Conservation (phyloP, 2,113 vertebrate species). For the Helogale parvula region DNA sequence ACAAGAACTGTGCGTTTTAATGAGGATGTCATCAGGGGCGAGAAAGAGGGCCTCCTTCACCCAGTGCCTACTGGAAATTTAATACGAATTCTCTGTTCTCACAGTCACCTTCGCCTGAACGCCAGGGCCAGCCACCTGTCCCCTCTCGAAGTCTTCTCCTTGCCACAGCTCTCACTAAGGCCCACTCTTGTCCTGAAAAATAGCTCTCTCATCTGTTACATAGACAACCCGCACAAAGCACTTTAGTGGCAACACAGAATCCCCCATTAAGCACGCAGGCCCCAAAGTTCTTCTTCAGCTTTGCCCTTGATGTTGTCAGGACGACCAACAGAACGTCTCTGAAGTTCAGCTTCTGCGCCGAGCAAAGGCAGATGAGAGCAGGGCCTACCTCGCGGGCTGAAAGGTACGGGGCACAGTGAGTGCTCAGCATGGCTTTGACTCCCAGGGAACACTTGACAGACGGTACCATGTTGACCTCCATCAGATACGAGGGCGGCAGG, state of each 20-base stretch:
- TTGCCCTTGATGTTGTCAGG: not conserved
- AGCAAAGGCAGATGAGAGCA: not conserved
- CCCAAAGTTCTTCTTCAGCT: not conserved
- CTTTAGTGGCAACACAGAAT: not conserved
- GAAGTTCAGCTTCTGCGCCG: not conserved
- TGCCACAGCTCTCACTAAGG: not conserved
- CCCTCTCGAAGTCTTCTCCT: not conserved
- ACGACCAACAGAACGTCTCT: not conserved
- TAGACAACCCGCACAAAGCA: not conserved
- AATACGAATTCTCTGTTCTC: not conserved
- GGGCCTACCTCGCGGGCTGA: fast-evolving
- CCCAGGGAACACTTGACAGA: not conserved
- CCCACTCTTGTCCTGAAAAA: not conserved
- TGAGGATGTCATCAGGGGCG: not conserved
- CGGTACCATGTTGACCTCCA: not conserved
- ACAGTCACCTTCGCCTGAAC: no score
- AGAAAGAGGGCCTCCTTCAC: not conserved
- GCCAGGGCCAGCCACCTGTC: not conserved
- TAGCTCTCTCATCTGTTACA: not conserved
- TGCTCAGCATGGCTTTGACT: not conserved
- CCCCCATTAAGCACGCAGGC: fast-evolving
- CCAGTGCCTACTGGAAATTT: not conserved
- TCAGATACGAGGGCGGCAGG: fast-evolving
- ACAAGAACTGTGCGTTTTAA: not conserved
- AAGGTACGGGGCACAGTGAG: fast-evolving